Evolutionary conservation across 2,113 vertebrate genomes (phyloP).

Genomic region (Centropristis striata): DNA sequence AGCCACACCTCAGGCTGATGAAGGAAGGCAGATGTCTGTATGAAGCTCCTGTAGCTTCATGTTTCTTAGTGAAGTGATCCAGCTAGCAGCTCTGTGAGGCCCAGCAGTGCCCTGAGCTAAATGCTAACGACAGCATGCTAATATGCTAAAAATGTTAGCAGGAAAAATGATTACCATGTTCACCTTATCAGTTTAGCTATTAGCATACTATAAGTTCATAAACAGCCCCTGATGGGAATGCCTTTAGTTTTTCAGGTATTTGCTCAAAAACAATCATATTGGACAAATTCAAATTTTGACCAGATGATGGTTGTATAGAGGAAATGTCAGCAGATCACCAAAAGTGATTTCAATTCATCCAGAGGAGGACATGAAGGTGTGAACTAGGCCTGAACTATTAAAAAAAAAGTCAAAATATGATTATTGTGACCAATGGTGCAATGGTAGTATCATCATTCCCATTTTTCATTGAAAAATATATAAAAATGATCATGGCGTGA

Average conservation of each 20-base stretch:
- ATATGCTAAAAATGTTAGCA: background rate
- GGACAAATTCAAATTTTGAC: background rate
- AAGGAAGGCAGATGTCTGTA: background rate
- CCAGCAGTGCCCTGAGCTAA: background rate
- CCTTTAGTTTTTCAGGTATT: background rate
- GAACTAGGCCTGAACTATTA: no score
- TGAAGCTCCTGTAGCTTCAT: background rate
- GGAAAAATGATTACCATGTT: background rate
- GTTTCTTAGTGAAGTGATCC: background rate
- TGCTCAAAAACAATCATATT: background rate
- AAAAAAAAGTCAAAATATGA: no score
- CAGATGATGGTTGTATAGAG: no score
- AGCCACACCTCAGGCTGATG: slow-evolving; percentile 44
- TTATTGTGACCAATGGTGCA: no score
- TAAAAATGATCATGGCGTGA: no score
- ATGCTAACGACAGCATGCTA: background rate
- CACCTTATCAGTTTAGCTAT: background rate
- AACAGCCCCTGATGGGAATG: background rate
- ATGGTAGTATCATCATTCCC: no score
- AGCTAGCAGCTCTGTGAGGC: background rate
- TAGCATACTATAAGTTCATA: no score
- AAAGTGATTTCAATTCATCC: no score
- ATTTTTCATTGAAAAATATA: no score
- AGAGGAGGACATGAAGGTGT: no score
- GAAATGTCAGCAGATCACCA: no score